Conservation (phyloP, 1,140 invertebrate genomes). For the Drosophila chauvacae region DNA sequence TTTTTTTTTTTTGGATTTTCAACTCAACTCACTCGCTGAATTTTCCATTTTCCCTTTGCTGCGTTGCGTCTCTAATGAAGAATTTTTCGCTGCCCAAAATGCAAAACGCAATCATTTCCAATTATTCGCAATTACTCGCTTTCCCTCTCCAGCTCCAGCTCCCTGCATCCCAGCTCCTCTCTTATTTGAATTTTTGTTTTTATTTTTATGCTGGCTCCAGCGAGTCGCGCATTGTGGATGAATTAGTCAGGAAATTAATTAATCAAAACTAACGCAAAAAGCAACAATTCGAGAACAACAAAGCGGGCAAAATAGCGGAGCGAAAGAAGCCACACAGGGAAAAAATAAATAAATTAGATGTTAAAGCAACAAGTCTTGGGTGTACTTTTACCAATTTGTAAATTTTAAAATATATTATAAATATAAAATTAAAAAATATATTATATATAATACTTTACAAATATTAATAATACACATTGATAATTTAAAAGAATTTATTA, state of each 20-base stretch:
- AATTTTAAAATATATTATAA: background rate
- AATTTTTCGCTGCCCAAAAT: slow-evolving; percentile 35
- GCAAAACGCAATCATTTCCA: slow-evolving; percentile 52
- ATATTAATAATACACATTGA: background rate
- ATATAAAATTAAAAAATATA: too few relatives aligned
- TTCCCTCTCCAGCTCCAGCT: slow-evolving; percentile 1
- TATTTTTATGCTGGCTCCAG: slow-evolving; percentile 63
- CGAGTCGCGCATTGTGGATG: slow-evolving; percentile 79
- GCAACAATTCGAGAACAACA: slow-evolving; percentile 47
- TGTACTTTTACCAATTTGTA: background rate
- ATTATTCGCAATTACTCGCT: slow-evolving; percentile 45
- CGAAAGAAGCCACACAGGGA: slow-evolving; percentile 29
- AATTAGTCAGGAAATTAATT: slow-evolving; percentile 84
- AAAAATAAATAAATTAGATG: background rate
- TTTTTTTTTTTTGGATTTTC: background rate
- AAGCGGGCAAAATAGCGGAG: slow-evolving; percentile 8
- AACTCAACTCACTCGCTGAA: background rate
- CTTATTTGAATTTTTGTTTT: slow-evolving; percentile 13
- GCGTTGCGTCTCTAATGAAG: slow-evolving; percentile 16
- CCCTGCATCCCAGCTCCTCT: slow-evolving; percentile 6
- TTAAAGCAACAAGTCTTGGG: background rate
- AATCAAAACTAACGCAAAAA: slow-evolving; percentile 78
- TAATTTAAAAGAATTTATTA: background rate
- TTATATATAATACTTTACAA: too few relatives aligned
- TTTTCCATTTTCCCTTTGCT: slow-evolving; percentile 2